These are phyloP conservation scores for Zoanthus gigantus DNA, from an alignment of 92 coral and sea anemone genomes.

Conservation along the genomic window DNA sequence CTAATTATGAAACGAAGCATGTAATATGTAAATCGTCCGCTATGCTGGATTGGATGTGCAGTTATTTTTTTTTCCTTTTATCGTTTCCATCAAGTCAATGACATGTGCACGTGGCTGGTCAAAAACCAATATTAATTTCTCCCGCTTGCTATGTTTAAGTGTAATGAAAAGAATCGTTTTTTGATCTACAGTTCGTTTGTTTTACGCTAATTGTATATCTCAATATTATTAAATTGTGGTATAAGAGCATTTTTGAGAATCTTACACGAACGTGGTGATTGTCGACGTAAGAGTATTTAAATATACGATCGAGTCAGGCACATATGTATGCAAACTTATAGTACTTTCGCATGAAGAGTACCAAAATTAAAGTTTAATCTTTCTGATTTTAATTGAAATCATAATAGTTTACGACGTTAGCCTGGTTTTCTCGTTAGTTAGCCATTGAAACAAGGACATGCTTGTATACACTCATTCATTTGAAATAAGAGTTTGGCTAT, in stretches of 20 bases:
- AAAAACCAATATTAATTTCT: conserved; percentile 20
- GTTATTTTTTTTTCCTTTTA: too few species aligned
- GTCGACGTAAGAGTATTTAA: conserved; percentile 4
- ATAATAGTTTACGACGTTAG: neutral
- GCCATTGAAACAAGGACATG: neutral
- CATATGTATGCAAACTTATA: neutral
- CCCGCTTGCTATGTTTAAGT: too few species aligned
- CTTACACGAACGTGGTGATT: conserved; percentile 1
- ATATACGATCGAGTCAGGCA: neutral
- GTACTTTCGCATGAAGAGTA: conserved; percentile 11
- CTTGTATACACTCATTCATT: neutral
- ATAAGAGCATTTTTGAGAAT: conserved; percentile 14
- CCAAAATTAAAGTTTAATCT: conserved; percentile 6
- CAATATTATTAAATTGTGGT: conserved; percentile 11
- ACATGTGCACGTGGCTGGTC: too few species aligned
- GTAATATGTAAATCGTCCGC: too few species aligned
- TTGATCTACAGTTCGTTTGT: too few species aligned
- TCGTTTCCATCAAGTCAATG: too few species aligned
- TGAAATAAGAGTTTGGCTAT: neutral
- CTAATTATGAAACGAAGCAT: too few species aligned
- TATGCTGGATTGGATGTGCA: too few species aligned
- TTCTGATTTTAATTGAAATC: neutral
- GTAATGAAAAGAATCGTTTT: too few species aligned
- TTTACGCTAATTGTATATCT: neutral
- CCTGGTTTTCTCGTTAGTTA: neutral